Evolutionary conservation across 2,797 vertebrate genomes (phyloP).

Genomic region (Sebastes vulpes): DNA sequence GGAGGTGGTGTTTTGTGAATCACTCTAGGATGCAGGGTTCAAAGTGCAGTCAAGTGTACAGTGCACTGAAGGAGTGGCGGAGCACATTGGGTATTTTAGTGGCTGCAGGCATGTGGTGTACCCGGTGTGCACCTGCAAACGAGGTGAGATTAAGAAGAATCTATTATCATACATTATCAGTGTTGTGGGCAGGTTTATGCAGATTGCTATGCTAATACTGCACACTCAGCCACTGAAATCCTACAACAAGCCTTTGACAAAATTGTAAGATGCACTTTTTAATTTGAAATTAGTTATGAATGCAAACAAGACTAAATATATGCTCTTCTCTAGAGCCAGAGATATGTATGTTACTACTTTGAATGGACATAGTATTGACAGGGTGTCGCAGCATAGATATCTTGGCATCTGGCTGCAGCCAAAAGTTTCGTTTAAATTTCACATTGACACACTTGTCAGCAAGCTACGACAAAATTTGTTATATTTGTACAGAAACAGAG

Average conservation of each 20-base stretch:
- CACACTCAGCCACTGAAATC: neutral
- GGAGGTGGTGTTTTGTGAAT: constrained; percentile 19
- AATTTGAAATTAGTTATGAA: too few relatives aligned
- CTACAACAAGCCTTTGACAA: too few relatives aligned
- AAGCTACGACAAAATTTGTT: too few relatives aligned
- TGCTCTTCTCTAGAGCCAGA: neutral
- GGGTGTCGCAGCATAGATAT: neutral
- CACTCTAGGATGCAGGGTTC: constrained; percentile 8
- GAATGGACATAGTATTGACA: neutral
- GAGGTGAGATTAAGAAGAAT: constrained; percentile 24
- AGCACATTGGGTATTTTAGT: constrained; percentile 3
- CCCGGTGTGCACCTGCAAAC: constrained; percentile 6
- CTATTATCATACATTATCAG: constrained; percentile 20
- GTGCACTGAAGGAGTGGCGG: neutral
- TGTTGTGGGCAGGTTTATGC: neutral
- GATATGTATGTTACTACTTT: neutral
- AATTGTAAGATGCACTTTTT: too few relatives aligned
- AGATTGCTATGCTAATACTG: neutral
- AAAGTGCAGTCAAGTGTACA: constrained; percentile 29
- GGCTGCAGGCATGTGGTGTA: constrained; percentile 29
- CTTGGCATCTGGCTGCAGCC: neutral
- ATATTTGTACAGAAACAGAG: too few relatives aligned
- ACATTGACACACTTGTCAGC: too few relatives aligned
- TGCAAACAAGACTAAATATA: neutral
- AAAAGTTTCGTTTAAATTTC: neutral